These are phyloP conservation scores for Leptodactylus fallax DNA, from an alignment of 2,797 vertebrate species.

Conservation along the genomic window DNA sequence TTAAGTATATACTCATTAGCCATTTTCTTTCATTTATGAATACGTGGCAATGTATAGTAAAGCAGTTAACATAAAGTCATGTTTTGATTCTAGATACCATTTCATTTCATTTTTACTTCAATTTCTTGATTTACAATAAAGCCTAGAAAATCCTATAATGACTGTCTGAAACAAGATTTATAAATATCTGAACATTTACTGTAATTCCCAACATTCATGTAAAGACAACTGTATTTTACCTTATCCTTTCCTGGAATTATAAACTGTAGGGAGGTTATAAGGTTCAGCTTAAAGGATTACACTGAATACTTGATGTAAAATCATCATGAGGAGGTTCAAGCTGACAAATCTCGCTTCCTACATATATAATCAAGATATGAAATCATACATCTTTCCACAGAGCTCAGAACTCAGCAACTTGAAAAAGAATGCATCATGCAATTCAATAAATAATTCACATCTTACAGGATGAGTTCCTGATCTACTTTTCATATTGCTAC, in stretches of 20 bases:
- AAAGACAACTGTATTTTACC: neutral
- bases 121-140: neutral
- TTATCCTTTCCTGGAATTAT: neutral
- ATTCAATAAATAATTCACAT: neutral
- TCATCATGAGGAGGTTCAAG: neutral
- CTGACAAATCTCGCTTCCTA: neutral
- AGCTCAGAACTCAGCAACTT: neutral
- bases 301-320: constrained; percentile 2
- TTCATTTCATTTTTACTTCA: neutral
- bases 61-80: neutral
- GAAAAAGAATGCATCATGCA: neutral
- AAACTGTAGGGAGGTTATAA: constrained; percentile 5
- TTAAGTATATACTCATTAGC: too few relatives aligned
- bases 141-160: neutral
- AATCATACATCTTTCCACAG: neutral
- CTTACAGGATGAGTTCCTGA: neutral
- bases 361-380: constrained; percentile 13
- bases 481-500: too few relatives aligned
- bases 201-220: neutral
- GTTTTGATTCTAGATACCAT: neutral
- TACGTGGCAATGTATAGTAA: neutral
- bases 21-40: too few relatives aligned
- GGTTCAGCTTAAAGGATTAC: constrained; percentile 34
- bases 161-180: neutral
- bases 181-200: neutral